Evolutionary conservation across 1,140 invertebrate genomes (phyloP).

Genomic region (Conus ventricosus): DNA sequence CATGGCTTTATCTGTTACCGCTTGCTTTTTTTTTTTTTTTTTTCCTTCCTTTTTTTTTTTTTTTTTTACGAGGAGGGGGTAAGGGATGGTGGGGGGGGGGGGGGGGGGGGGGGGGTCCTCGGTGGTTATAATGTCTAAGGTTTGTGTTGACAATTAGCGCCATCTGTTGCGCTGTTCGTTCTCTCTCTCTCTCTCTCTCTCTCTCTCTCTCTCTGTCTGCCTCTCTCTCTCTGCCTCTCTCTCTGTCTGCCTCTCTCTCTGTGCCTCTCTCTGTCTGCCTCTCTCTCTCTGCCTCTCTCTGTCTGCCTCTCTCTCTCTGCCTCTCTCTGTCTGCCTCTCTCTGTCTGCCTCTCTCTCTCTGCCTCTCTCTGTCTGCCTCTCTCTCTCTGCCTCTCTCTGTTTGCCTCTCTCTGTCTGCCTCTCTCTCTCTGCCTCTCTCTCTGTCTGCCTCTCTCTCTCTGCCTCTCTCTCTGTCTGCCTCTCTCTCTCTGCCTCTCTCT

Average conservation of each 20-base stretch:
- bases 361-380: background rate
- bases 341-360: background rate
- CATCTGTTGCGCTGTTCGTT: background rate
- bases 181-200: background rate
- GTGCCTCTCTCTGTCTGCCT: background rate
- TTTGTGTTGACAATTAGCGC: no score
- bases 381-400: conserved; percentile 19
- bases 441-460: background rate
- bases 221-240: background rate
- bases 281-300: conserved; percentile 7
- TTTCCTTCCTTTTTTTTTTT: no score
- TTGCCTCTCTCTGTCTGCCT: no score
- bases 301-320: background rate
- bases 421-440: background rate
- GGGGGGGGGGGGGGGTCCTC: no score
- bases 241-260: background rate
- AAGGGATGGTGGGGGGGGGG: no score
- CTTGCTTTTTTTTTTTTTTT: no score
- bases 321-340: no score
- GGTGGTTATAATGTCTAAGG: no score
- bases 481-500: conserved; percentile 7
- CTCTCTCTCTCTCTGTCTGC: conserved; percentile 8
- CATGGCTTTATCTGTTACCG: no score
- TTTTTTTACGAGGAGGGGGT: no score
- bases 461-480: background rate